Conservation (phyloP, 2,888 invertebrate genomes). For the Nephrotoma flavescens region DNA sequence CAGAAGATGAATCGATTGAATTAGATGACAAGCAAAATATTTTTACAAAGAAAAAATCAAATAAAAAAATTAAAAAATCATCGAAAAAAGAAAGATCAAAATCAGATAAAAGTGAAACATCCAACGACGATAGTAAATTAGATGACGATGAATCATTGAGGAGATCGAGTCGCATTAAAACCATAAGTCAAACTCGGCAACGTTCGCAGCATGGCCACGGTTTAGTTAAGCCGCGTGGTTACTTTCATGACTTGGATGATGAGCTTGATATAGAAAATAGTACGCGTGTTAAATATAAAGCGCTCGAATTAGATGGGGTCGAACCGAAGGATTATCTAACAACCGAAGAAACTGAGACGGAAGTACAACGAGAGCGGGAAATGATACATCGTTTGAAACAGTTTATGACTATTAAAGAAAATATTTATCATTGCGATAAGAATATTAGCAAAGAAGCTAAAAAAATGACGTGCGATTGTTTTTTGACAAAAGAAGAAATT, state of each 20-base stretch:
- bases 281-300: slow-evolving; percentile 62
- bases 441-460: slow-evolving; percentile 81
- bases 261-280: slow-evolving; percentile 36
- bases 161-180: slow-evolving; percentile 60
- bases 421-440: slow-evolving; percentile 71
- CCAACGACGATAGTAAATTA: not conserved
- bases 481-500: slow-evolving; percentile 77
- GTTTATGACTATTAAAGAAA: slow-evolving; percentile 70
- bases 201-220: slow-evolving; percentile 51
- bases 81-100: not conserved
- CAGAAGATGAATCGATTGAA: not conserved
- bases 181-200: slow-evolving; percentile 52
- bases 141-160: slow-evolving; percentile 32
- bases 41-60: not conserved
- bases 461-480: slow-evolving; percentile 92
- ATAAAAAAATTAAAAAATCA: not conserved
- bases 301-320: slow-evolving; percentile 60
- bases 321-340: slow-evolving; percentile 48
- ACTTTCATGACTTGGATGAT: slow-evolving; percentile 32
- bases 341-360: slow-evolving; percentile 21
- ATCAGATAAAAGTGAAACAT: not conserved
- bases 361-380: slow-evolving; percentile 27
- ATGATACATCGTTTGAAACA: slow-evolving; percentile 45
- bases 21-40: not conserved
- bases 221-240: slow-evolving; percentile 40